Conservation (phyloP, 2,888 invertebrate genomes). For the Papilio gigon region DNA sequence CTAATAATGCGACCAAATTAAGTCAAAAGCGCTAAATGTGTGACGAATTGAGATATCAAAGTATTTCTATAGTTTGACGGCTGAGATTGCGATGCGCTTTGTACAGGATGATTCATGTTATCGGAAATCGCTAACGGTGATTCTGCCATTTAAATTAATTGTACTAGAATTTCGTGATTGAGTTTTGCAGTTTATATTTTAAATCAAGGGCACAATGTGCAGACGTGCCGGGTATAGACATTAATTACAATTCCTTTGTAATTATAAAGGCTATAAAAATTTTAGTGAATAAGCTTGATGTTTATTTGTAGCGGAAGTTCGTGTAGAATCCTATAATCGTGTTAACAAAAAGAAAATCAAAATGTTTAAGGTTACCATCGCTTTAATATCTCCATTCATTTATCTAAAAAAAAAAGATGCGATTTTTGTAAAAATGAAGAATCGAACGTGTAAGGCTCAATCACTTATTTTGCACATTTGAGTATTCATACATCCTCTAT, state of each 20-base stretch:
- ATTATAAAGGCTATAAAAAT: neutral
- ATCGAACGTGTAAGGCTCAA: neutral
- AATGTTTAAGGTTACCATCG: too few relatives aligned
- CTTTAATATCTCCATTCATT: too few relatives aligned
- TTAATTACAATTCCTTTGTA: constrained; percentile 4
- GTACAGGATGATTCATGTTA: constrained; percentile 24
- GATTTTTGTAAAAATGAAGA: too few relatives aligned
- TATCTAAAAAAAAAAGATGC: too few relatives aligned
- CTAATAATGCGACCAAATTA: constrained; percentile 80
- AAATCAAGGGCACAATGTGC: constrained; percentile 24
- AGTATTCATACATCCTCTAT: constrained; percentile 24
- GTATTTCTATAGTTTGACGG: constrained; percentile 70
- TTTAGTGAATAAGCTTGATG: neutral
- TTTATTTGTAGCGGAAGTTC: neutral
- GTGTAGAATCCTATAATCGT: neutral
- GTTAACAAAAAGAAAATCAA: too few relatives aligned
- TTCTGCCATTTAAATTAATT: constrained; percentile 20
- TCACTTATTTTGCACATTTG: neutral
- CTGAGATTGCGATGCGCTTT: constrained; percentile 47
- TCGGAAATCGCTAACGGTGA: constrained; percentile 25
- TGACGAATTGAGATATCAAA: constrained; percentile 81
- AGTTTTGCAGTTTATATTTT: constrained; percentile 26
- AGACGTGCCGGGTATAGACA: neutral
- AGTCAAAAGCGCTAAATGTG: constrained; percentile 79
- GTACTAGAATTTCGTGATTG: constrained; percentile 27